These are phyloP conservation scores for Trematomus loennbergii DNA, from an alignment of 2,113 vertebrate species.

Conservation along the genomic window DNA sequence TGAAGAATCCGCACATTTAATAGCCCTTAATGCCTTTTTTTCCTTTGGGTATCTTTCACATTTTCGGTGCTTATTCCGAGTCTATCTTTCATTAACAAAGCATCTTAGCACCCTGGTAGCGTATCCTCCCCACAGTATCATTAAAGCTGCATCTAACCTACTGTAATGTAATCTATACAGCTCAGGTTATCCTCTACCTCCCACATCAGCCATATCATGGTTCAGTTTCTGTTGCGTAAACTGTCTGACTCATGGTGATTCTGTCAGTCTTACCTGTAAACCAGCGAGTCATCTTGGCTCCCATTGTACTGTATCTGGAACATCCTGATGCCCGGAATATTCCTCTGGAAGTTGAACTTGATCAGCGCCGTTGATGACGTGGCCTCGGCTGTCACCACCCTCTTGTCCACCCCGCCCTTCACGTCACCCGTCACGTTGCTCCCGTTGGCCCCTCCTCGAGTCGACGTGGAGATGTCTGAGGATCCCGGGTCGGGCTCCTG, in stretches of 20 bases:
- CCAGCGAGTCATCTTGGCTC: conserved; percentile 97
- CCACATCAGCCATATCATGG: conserved; percentile 13
- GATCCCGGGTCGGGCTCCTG: conserved; percentile 96
- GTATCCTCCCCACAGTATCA: conserved; percentile 5
- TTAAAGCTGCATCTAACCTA: conserved; percentile 54
- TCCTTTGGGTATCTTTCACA: background rate
- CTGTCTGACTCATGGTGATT: conserved; percentile 4
- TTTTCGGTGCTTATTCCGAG: background rate
- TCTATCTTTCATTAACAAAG: background rate
- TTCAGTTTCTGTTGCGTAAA: conserved; percentile 41
- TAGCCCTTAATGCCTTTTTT: background rate
- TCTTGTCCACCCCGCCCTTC: conserved; percentile 91
- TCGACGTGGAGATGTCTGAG: conserved; percentile 97
- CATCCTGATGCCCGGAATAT: conserved; percentile 98
- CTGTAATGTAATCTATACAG: conserved; percentile 41
- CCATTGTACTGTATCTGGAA: conserved; percentile 99
- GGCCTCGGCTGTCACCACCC: conserved; percentile 95
- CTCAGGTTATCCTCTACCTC: conserved; percentile 32
- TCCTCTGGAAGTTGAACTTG: conserved; percentile 99
- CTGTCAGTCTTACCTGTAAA: conserved; percentile 93
- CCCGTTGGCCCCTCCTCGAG: conserved; percentile 92
- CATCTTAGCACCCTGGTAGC: background rate
- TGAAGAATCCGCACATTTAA: background rate
- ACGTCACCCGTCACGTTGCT: conserved; percentile 93
- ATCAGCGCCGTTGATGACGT: conserved; percentile 95